phyloP scores from a whole-genome alignment of 2,888 invertebrate species.

The Altica lythri region DNA sequence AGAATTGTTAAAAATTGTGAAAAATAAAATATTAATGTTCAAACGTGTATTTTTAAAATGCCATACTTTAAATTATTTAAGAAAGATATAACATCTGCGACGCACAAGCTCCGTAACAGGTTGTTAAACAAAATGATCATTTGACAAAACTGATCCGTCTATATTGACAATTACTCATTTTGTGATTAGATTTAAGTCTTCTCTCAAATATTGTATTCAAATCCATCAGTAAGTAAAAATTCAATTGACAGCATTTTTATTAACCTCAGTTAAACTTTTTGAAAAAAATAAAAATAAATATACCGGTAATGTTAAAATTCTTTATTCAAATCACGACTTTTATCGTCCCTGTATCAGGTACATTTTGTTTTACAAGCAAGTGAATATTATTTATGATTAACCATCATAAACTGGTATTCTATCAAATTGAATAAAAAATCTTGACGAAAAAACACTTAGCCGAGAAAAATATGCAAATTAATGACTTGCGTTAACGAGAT shows the following conservation, averaged over 20 bases:
- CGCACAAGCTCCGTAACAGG: no score
- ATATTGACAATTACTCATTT: no score
- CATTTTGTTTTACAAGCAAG: conserved; percentile 1
- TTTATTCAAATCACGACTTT: conserved; percentile 23
- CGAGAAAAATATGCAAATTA: conserved; percentile 26
- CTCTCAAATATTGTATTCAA: no score
- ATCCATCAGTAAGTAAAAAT: no score
- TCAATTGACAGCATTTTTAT: no score
- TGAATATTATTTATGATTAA: no score
- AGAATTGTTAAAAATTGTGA: conserved; percentile 4
- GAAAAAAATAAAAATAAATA: conserved; percentile 9
- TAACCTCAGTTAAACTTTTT: no score
- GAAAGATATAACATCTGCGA: no score
- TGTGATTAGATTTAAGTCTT: no score
- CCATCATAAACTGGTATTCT: conserved; percentile 6
- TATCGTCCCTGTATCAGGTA: conserved; percentile 21
- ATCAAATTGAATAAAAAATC: conserved; percentile 24
- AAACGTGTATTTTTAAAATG: not conserved
- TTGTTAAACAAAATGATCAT: no score
- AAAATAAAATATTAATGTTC: not conserved
- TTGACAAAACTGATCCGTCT: no score
- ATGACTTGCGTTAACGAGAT: conserved; percentile 28
- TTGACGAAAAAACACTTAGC: conserved; percentile 9
- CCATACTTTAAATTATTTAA: no score
- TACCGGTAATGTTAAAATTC: conserved; percentile 19